Evolutionary conservation across 2,888 invertebrate species (phyloP), one percentile per base, ranked within the genome.

Genomic region (Diarsia mendica): DNA sequence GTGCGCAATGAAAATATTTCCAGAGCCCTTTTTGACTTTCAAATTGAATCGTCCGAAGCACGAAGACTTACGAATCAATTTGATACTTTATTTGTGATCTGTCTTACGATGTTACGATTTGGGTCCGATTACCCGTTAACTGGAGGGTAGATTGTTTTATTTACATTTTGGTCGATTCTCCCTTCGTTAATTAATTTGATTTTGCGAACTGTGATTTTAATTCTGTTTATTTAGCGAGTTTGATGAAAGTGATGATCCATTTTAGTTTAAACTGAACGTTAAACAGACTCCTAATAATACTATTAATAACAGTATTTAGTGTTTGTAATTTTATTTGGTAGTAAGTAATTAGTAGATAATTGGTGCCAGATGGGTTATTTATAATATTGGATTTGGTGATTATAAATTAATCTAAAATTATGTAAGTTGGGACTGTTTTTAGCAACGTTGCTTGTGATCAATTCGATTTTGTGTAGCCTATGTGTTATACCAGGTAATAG

Each of bases 1-100:
- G 82, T 83, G 78, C 86, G 80, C 90, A 89, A 92, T 92, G 91
- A 91, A 92, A 91, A 93, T 92, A 93, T 92, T 92, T 90, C 83
- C 86, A 82, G 83, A 75, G 44, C 68, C 91, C 91, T 87, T 89
- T 92, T 93, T 90, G 92, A 94, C 90, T 93, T 94, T 91, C 92
- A 93, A 94, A 94, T 91, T 84, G 80, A 83, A 85, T 81, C 70
- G 80, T 75, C 71, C 78, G 63, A 66, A 81, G 79, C 82, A 77
- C 74, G 82, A 77, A 73, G 77, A 68, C 79, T 78, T 85, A 82
- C 75, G 79, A 87, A 84, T 86, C 84, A 84, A 86, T 86, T 87
- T 70, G 72, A 84, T 87, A 81, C 80, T 74, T 80, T 84, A 84
- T 85, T 86, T 80, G 83, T 80, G 75, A 85, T 77, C 75, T 72